A percentile compares a stretch with the other conserved stretches of the same genome.
Conservation (phyloP, 2,797 vertebrate genomes). For the Trachurus trachurus region DNA sequence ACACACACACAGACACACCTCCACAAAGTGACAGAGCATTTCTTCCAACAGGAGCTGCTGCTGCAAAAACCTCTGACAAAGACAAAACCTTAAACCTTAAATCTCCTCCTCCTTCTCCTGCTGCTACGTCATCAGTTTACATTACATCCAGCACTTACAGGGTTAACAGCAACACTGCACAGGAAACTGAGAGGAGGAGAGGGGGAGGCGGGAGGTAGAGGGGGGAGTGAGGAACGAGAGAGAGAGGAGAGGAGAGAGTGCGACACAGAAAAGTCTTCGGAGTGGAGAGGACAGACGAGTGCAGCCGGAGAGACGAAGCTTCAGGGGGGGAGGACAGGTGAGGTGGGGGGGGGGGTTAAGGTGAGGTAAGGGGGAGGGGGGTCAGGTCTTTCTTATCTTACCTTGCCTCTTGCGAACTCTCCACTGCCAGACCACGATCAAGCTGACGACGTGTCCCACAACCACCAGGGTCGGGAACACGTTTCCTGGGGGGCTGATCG, state of each 20-base stretch:
- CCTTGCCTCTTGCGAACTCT: conserved; percentile 82
- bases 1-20: no score
- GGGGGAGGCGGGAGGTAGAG: conserved; percentile 30
- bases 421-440: conserved; percentile 90
- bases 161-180: conserved; percentile 80
- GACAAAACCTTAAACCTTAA: conserved; percentile 22
- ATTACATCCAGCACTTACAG: conserved; percentile 68
- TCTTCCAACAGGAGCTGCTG: neutral
- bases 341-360: no score
- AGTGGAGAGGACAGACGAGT: conserved; percentile 31
- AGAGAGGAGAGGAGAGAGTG: conserved; percentile 45
- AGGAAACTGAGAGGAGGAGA: conserved; percentile 68
- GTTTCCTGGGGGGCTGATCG: conserved; percentile 84
- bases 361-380: no score
- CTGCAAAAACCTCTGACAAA: conserved; percentile 22
- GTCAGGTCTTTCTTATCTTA: conserved; percentile 69
- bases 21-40: no score
- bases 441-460: conserved; percentile 87
- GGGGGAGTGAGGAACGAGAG: conserved; percentile 50
- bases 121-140: conserved; percentile 42
- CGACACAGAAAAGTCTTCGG: conserved; percentile 45
- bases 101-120: neutral
- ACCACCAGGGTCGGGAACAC: conserved; percentile 92
- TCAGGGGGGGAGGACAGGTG: no score
- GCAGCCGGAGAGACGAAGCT: conserved; percentile 21